Conservation (phyloP, 2,113 vertebrate species). For the Sturnus vulgaris region DNA sequence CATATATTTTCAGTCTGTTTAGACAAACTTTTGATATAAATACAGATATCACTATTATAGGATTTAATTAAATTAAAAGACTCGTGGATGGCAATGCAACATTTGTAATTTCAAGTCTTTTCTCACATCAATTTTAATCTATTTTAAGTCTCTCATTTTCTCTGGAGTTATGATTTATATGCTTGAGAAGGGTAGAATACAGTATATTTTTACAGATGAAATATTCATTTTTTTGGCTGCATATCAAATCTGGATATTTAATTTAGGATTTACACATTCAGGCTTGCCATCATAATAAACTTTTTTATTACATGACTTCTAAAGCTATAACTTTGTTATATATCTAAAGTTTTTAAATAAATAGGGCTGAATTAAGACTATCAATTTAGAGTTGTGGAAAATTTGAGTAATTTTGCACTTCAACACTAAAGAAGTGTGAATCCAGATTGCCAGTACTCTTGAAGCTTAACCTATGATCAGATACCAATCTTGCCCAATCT, state of each 20-base stretch:
- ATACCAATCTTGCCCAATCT: neutral
- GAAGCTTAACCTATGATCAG: neutral
- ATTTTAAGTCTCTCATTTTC: neutral
- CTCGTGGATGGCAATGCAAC: neutral
- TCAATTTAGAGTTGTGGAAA: neutral
- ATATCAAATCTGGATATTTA: neutral
- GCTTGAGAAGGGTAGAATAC: neutral
- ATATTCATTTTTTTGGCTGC: neutral
- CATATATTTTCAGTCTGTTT: slow-evolving; percentile 19
- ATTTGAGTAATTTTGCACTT: neutral
- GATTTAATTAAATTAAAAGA: neutral
- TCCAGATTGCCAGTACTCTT: neutral
- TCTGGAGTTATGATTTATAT: neutral
- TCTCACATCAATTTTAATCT: neutral
- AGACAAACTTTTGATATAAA: neutral
- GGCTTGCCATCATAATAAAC: neutral
- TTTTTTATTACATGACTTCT: neutral
- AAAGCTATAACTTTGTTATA: neutral
- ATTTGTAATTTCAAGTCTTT: neutral
- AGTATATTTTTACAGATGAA: neutral
- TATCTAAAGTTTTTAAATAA: neutral
- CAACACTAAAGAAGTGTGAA: neutral
- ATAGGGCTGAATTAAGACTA: neutral
- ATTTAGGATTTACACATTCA: neutral
- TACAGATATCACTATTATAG: neutral